A percentile compares a stretch with the other conserved stretches of the same genome.
These are phyloP conservation scores for Xiphophorus hellerii DNA, from an alignment of 2,113 vertebrate genomes.

Conservation along the genomic window DNA sequence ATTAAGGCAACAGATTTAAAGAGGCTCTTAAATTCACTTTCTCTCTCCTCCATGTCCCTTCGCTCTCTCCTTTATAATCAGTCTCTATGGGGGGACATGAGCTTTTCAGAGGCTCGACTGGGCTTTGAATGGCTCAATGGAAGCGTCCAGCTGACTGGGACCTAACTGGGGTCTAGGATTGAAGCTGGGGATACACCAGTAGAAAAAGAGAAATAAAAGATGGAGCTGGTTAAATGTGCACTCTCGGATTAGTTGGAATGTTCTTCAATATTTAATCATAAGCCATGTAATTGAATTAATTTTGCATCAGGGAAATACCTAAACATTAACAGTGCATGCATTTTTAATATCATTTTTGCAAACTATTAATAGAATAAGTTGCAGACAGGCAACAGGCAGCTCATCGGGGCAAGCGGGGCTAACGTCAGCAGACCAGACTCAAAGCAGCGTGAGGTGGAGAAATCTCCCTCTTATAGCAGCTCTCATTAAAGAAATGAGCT, in stretches of 20 bases:
- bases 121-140: conserved; percentile 61
- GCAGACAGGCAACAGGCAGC: conserved; percentile 36
- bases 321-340: not conserved
- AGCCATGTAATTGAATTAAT: not conserved
- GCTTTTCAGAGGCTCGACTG: conserved; percentile 59
- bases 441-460: conserved; percentile 67
- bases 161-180: conserved; percentile 42
- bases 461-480: conserved; percentile 49
- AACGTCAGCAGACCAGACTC: conserved; percentile 50
- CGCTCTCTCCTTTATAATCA: conserved; percentile 55
- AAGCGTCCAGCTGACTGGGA: conserved; percentile 63
- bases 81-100: conserved; percentile 58
- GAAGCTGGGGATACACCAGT: not conserved
- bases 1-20: conserved; percentile 65
- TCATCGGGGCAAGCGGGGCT: conserved; percentile 40
- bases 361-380: conserved; percentile 5
- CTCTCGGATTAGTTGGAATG: not conserved
- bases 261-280: not conserved
- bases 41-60: conserved; percentile 36
- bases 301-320: not conserved
- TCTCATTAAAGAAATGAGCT: conserved; percentile 72
- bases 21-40: conserved; percentile 71
- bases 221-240: not conserved
- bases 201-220: not conserved
- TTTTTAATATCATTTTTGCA: conserved; percentile 3